Base-by-base conservation (phyloP, 2,797 vertebrate species). In the Anguilla obscura region DNA sequence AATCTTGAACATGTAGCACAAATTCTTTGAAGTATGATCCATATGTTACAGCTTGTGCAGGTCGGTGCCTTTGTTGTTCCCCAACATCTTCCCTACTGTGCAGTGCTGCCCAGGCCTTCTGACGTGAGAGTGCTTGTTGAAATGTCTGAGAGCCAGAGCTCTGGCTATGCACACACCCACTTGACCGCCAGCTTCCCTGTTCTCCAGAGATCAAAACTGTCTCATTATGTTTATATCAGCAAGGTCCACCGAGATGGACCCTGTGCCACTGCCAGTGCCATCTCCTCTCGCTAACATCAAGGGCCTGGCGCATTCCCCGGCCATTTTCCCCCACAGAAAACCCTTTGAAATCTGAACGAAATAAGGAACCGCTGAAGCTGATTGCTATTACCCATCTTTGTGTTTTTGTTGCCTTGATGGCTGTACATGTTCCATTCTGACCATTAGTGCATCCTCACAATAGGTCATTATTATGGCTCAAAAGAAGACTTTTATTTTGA, bases 341-440 rank as follows among this genome's bases (percentile, higher is more conserved):
- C 48, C 40, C 85, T 50, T 27, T 48, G 45, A 74, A 86, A 50
- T 86, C 63, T 30, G 3, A 27, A 3, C 6, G 18, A 71, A 52
- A 36, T 27, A 30, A 40, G 21, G 63, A 71, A 66, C 48, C 40
- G 14, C 36, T 48, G 66, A 30, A 27, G 85, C 60, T 27, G 66
- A 86, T n/a, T 74, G 66, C 50, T 74, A 36, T 86, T 74, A 21
- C 45, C 85, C 52, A 27, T 82, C 79, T 82, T 24, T 82, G 21
- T 45, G 36, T 33, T 82, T 82, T 50, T 24, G 24, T 50, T 79
- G 33, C 12, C 74, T 79, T 48, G 45, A 50, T 33, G 21, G 5
- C 10, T 82, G 45, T 8, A 82, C n/a, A 50, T 82, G 79, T 48
- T 50, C 40, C 24, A 82, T 50, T 50, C 50, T 82, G 79, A 45